Base-by-base conservation (phyloP, 2,888 invertebrate genomes). In the Parnassius orleans region DNA sequence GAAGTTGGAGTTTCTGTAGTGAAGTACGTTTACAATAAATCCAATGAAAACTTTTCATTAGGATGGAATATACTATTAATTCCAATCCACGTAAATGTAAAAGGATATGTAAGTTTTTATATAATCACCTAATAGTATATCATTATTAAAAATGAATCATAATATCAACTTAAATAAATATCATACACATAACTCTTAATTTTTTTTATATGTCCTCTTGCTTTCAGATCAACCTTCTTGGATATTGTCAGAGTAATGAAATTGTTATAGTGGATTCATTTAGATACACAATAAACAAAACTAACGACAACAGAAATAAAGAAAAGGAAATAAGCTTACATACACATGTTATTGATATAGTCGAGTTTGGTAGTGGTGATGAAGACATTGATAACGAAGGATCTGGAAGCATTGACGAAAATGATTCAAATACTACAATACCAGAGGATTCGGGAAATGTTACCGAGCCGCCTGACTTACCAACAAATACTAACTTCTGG, bases 191-290 rank as follows among this genome's bases (percentile, higher is more conserved):
- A 7, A 33, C 33, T 33, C 1, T 33, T 33, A 3, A 11, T 9
- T 57, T 19, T 44, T 42, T 53, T 60, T 10, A 33, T 66, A 33
- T 33, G 33, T 33, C 0, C 60, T 61, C 61, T 66, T 33, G 33
- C 33, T 75, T 77, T 59, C 72, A 80, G 80, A 69, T 80, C 14
- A 72, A 70, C 44, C 65, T 79, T 57, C 61, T 67, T 57, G 78
- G 77, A 63, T 65, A 66, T 51, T 73, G 70, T 54, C 57, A 65
- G 48, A 57, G 68, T 19, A 67, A 66, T 55, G 75, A 78, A 63
- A 64, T 71, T 33, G 66, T 80, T 55, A 60, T 79, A 66, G 58
- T 78, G 42, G 73, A 76, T 44, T 75, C 74, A 12, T 65, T 75
- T 51, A 54, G 57, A 33, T 74, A 70, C 57, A 59, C 43, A 7